phyloP scores from a whole-genome alignment of 2,113 vertebrate genomes.

The Acanthochromis polyacanthus region DNA sequence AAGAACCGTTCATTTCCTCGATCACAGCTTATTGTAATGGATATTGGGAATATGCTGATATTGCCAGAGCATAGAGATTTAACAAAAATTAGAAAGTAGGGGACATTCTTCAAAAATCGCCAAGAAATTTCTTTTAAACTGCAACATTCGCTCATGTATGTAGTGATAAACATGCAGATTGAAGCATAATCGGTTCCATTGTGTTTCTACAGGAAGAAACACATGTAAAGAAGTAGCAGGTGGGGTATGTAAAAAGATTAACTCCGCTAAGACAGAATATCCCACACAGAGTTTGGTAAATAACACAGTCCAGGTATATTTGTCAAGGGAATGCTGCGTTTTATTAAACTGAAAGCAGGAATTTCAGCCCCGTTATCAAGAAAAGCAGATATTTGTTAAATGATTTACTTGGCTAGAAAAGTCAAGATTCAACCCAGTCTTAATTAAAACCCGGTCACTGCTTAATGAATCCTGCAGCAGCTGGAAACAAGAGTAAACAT shows the following conservation, averaged over 20 bases:
- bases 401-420: constrained; percentile 39
- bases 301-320: constrained; percentile 31
- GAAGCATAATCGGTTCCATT: neutral
- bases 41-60: constrained; percentile 5
- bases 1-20: constrained; percentile 4
- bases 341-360: constrained; percentile 33
- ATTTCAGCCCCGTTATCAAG: neutral
- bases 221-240: neutral
- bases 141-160: neutral
- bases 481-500: constrained; percentile 27
- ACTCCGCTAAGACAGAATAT: neutral
- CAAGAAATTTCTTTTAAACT: neutral
- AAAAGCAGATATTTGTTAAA: constrained; percentile 58
- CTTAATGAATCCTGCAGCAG: constrained; percentile 52
- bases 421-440: constrained; percentile 41
- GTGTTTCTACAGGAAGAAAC: neutral
- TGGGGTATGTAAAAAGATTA: neutral
- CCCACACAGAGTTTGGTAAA: constrained; percentile 7
- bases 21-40: constrained; percentile 11
- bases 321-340: constrained; percentile 24
- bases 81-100: neutral
- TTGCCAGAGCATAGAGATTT: neutral
- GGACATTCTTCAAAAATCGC: constrained; percentile 16
- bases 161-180: neutral
- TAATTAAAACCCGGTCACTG: constrained; percentile 68